Percentiles rank a stretch among this genome's conserved stretches.
These are phyloP conservation scores for Apis dorsata DNA, from an alignment of 1,140 invertebrate genomes.

Conservation along the genomic window DNA sequence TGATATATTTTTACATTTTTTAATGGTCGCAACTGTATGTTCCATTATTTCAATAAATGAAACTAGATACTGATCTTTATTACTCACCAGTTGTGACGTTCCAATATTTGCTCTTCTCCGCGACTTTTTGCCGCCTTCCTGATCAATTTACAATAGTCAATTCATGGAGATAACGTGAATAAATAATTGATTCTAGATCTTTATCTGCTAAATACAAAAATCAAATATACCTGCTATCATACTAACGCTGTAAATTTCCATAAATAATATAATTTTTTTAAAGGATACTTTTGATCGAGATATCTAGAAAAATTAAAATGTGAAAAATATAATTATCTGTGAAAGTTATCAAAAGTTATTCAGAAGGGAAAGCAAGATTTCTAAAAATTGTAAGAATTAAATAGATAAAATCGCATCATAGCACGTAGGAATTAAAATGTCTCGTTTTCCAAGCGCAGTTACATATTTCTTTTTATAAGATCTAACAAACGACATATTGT, in stretches of 20 bases:
- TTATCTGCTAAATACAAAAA: not conserved
- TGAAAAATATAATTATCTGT: too few relatives aligned
- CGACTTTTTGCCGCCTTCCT: not conserved
- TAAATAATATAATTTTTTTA: too few relatives aligned
- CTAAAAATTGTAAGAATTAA: too few relatives aligned
- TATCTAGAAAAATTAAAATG: too few relatives aligned
- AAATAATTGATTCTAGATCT: not conserved
- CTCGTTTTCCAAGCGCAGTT: not conserved
- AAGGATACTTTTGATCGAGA: too few relatives aligned
- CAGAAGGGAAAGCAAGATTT: too few relatives aligned
- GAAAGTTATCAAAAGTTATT: too few relatives aligned
- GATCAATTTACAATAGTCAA: not conserved
- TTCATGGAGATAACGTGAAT: not conserved
- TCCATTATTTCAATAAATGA: not conserved
- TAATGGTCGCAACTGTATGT: not conserved
- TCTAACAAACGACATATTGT: slow-evolving; percentile 40
- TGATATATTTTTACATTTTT: not conserved
- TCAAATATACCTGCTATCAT: not conserved
- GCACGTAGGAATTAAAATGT: too few relatives aligned
- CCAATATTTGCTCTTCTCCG: not conserved
- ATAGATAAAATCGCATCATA: too few relatives aligned
- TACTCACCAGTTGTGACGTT: not conserved
- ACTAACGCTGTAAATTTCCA: too few relatives aligned
- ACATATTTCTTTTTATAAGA: slow-evolving; percentile 39
- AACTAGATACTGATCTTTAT: not conserved